Base-by-base conservation (phyloP, 2,888 invertebrate species). In the Brachycybe producta region DNA sequence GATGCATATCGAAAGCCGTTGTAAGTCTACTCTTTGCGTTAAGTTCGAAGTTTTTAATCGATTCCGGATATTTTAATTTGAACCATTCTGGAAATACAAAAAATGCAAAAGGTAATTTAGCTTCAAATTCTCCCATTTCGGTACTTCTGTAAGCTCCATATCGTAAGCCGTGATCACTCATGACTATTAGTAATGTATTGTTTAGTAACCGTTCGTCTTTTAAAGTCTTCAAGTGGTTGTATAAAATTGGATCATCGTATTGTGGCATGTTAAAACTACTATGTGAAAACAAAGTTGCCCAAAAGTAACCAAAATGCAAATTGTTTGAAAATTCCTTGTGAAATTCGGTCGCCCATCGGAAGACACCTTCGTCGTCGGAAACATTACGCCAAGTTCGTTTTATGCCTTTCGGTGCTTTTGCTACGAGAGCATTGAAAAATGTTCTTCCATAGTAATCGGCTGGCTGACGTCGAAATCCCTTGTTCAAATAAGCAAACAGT, bases 361-460 rank as follows among this genome's bases (percentile, higher is more conserved):
- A 5, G 3, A 45, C 21, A 28, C 21, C 3, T 17, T 45, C 45
- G 23, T 32, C 8, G n/a, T 45, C 45, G 34, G n/a, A 7, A 5
- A 15, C 41, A 24, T 24, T 19, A 15, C 23, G 5, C 23, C 41
- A 73, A 56, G 78, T 72, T 57, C 82, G 71, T 61, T 86, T n/a
- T n/a, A n/a, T n/a, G n/a, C n/a, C n/a, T n/a, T n/a, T n/a, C n/a
- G n/a, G n/a, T n/a, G n/a, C n/a, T n/a, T n/a, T n/a, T n/a, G n/a
- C n/a, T n/a, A n/a, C n/a, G 32, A 34, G 7, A 32, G 32, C 35
- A 11, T 23, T 23, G 19, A 45, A 34, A 60, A 83, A 80, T 0
- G 85, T 81, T 47, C 84, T 72, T 56, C 83, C 70, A 57, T 87
- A 90, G 61, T 84, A 85, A 61, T 90, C 85, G 0, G 83, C 80